A percentile compares a stretch with the other conserved stretches of the same genome.
phyloP scores from a whole-genome alignment of 2,888 invertebrate genomes.

The Cephus pygmeus region DNA sequence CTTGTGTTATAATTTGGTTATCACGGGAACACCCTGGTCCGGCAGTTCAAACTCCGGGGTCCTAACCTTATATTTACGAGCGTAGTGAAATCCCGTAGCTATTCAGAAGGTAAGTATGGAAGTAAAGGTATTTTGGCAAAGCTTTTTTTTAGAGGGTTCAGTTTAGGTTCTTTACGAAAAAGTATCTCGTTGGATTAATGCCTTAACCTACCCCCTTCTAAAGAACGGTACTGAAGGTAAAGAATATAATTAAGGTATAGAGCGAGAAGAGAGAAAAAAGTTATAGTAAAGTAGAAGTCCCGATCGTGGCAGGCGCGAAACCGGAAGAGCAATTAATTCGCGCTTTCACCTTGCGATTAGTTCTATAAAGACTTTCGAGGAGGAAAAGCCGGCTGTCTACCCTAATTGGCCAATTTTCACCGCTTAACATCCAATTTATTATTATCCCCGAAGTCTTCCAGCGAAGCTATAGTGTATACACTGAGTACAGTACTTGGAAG shows the following conservation, averaged over 20 bases:
- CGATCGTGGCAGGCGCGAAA: not conserved
- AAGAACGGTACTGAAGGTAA: not conserved
- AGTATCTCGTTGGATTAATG: not conserved
- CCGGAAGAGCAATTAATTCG: slow-evolving; percentile 53
- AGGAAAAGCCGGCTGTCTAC: slow-evolving; percentile 52
- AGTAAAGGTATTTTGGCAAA: not conserved
- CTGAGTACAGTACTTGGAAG: not conserved
- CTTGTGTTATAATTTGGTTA: not conserved
- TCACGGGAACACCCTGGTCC: not conserved
- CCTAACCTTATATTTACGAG: not conserved
- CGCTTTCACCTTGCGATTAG: slow-evolving; percentile 32
- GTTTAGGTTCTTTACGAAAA: not conserved
- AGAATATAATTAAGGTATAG: not conserved
- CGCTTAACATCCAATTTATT: slow-evolving; percentile 61
- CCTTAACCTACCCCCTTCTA: not conserved
- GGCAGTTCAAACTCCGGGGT: not conserved
- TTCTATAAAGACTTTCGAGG: slow-evolving; percentile 49
- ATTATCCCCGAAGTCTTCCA: slow-evolving; percentile 46
- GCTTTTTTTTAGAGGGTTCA: not conserved
- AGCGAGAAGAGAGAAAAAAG: not conserved
- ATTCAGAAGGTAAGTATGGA: not conserved
- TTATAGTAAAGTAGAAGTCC: not conserved
- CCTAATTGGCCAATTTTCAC: slow-evolving; percentile 61
- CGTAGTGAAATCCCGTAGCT: not conserved
- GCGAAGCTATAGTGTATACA: slow-evolving; percentile 21